Evolutionary conservation across 2,113 vertebrate species (phyloP), one percentile per base, ranked within the genome.

Genomic region (Vulpes vulpes): DNA sequence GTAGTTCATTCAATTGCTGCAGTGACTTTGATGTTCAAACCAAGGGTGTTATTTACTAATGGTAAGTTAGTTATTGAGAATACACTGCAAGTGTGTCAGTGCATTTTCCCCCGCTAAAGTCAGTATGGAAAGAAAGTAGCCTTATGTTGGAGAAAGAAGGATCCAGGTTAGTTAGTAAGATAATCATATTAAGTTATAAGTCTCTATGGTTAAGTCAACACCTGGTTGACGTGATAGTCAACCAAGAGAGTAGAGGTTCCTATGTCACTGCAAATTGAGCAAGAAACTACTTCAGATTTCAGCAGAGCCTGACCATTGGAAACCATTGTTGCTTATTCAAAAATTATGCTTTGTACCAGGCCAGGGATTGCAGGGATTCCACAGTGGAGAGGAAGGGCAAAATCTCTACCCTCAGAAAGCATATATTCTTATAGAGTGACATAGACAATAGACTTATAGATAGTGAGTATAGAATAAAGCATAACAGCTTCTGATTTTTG

Each of bases 251-350:
- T 30, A 80, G 53, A 20, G 11, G 76, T 82, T 73, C 32, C 60
- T 87, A 60, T 7, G 57, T 78, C 1, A 65, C 35, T 83, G 7
- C 1, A 78, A 38, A 85, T 35, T 82, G 30, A 23, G 55, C 8
- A 81, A 87, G 12, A 89, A 94, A 12, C 9, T 89, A 49, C 38
- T 86, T 93, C 8, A 57, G n/a, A 78, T 78, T 92, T 95, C 49
- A 78, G 17, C 38, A 94, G 32, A 91, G 16, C 0, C 11, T 95
- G 27, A 25, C 0, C 8, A 53, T 1, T 17, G 5, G 20, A 16
- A 23, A 94, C 7, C 35, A 87, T 2, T 57, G 30, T 57, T n/a
- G 43, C 3, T 96, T n/a, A 67, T 43, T 60, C 15, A 82, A 74
- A 4, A 78, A 64, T 59, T 69, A 30, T 16, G 0, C 2, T 59